These are phyloP conservation scores for Drosophila imparisetae DNA, from an alignment of 2,888 invertebrate species.

Conservation along the genomic window DNA sequence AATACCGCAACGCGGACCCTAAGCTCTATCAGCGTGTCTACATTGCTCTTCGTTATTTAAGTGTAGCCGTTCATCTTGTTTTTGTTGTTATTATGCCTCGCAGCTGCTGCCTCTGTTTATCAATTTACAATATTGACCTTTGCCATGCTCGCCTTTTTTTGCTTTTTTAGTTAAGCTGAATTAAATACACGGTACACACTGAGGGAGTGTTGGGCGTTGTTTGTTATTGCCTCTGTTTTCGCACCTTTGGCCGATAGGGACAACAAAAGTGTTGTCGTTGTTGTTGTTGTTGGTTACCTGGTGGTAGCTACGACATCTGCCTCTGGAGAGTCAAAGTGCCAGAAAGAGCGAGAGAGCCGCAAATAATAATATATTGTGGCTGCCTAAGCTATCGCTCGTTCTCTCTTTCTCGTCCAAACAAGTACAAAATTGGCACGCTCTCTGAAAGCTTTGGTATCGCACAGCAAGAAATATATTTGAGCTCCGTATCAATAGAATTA, in stretches of 20 bases:
- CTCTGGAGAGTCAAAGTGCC: conserved; percentile 14
- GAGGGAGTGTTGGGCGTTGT: conserved; percentile 32
- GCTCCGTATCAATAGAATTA: conserved; percentile 57
- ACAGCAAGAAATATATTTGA: conserved; percentile 40
- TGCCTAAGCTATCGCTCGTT: background rate
- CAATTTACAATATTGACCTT: conserved; percentile 81
- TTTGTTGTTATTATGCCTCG: conserved; percentile 29
- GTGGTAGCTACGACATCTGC: conserved; percentile 25
- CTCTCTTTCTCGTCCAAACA: background rate
- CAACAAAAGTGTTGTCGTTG: conserved; percentile 19
- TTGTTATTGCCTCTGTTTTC: conserved; percentile 50
- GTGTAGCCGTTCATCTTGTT: conserved; percentile 10
- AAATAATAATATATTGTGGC: conserved; percentile 46
- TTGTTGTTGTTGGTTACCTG: conserved; percentile 37
- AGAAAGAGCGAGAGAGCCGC: conserved; percentile 10
- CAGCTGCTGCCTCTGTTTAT: conserved; percentile 61
- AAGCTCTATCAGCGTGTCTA: conserved; percentile 20
- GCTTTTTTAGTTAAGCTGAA: conserved; percentile 59
- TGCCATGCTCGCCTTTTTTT: conserved; percentile 37
- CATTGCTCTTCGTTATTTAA: conserved; percentile 26
- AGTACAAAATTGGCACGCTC: conserved; percentile 9
- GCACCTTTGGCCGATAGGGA: conserved; percentile 56
- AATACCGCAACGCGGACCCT: conserved; percentile 43
- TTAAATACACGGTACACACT: conserved; percentile 58
- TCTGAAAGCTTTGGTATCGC: conserved; percentile 22